A percentile compares a stretch with the other conserved stretches of the same genome.
Conservation (phyloP, 2,113 vertebrate genomes). For the Callaeas wilsoni region DNA sequence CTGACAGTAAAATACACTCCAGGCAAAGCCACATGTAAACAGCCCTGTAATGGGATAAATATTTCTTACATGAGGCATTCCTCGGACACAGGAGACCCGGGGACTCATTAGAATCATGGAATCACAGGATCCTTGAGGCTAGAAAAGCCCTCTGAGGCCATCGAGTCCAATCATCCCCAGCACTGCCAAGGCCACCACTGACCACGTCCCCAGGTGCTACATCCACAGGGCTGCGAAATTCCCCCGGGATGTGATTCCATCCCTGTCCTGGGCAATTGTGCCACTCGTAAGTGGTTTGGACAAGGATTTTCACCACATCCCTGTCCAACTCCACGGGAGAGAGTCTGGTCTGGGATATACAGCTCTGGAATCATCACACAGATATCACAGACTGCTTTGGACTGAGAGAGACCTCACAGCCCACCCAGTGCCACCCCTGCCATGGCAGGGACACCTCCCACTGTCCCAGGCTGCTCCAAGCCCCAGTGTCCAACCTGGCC, state of each 20-base stretch:
- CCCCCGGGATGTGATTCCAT: neutral
- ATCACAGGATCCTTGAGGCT: neutral
- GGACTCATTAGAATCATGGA: neutral
- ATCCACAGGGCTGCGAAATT: neutral
- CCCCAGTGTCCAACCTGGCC: neutral
- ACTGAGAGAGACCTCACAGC: rapidly evolving
- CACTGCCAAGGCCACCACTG: neutral
- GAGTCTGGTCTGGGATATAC: neutral
- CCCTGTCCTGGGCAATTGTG: neutral
- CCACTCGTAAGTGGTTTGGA: neutral
- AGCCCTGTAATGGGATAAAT: neutral
- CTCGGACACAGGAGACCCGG: neutral
- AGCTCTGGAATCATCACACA: neutral
- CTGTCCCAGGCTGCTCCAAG: neutral
- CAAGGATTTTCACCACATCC: neutral
- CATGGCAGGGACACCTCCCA: neutral
- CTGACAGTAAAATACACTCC: neutral
- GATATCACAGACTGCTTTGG: neutral
- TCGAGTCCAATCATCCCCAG: neutral
- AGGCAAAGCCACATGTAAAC: neutral
- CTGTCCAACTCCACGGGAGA: rapidly evolving
- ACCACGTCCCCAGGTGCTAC: neutral
- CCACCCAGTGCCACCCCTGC: neutral
- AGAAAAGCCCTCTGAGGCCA: neutral
- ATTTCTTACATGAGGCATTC: neutral